Evolutionary conservation across 2,797 vertebrate species (phyloP), one percentile per base, ranked within the genome.

Genomic region (Sebastes iracundus): DNA sequence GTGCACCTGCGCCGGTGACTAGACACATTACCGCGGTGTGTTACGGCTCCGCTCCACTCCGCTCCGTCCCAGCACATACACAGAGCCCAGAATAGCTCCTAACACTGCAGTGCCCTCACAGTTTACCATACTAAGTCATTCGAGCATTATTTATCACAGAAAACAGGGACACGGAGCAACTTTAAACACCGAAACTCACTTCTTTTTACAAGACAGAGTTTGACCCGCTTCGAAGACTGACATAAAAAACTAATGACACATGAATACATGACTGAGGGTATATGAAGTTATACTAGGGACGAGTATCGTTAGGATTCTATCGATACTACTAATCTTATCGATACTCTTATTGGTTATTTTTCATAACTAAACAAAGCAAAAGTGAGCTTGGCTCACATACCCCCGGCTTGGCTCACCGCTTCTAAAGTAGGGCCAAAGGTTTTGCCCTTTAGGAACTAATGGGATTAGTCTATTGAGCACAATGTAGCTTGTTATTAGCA

Each of bases 21-120:
- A 77, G 56, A 87, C 61, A 56, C 84, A 16, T 86, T 66, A 88
- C 46, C 65, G 70, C 73, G 64, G 65, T 68, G 32, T 81, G 63
- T 76, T 67, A 55, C 32, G 52, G 60, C 68, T 67, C 27, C 2
- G 53, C 35, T 35, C 33, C 11, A 2, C 68, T 67, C 27, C 2
- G 53, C 71, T 52, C n/a, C n/a, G 52, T 23, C 42, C 42, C 42
- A 46, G 55, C 20, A n/a, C 55, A 65, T 6, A 56, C 75, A 46
- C 13, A 61, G 12, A 75, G 27, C 16, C 42, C 12, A 55, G 77
- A 84, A 67, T 42, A 80, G 67, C 14, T 58, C 5, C 20, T 28
- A 62, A 58, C 32, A 5, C 75, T 67, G 79, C 79, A 79, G 60
- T 16, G 56, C 11, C 52, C 63, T 67, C n/a, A 61, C 35, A 60